A percentile compares a stretch with the other conserved stretches of the same genome.
These are phyloP conservation scores for Dicycla oo DNA, from an alignment of 2,888 invertebrate genomes.

Conservation along the genomic window DNA sequence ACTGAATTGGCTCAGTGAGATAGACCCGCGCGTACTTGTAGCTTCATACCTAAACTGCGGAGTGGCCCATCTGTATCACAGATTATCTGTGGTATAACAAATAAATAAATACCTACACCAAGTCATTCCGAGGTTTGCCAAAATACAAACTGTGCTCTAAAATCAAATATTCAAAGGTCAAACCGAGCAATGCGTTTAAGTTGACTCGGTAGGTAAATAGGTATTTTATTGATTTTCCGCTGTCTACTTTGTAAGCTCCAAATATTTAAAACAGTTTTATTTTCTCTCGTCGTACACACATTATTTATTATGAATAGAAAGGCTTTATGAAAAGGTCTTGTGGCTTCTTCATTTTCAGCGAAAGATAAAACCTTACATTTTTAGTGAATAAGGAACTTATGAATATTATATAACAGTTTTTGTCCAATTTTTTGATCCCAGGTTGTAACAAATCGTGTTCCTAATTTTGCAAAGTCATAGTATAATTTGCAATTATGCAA, in stretches of 20 bases:
- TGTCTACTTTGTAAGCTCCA: background rate
- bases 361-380: background rate
- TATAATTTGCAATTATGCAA: background rate
- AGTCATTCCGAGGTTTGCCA: background rate
- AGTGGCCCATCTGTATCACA: no score
- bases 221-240: background rate
- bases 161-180: slow-evolving; percentile 2
- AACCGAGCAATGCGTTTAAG: background rate
- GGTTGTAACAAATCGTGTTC: background rate
- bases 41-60: no score
- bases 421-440: background rate
- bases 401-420: background rate
- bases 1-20: no score
- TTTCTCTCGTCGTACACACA: background rate
- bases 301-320: background rate
- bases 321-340: slow-evolving; percentile 3
- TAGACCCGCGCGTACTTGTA: no score
- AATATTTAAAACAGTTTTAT: background rate
- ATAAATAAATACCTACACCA: background rate
- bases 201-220: background rate
- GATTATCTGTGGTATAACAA: no score
- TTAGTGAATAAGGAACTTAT: background rate
- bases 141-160: background rate
- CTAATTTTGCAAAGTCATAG: background rate
- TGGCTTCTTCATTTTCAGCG: background rate